Evolutionary conservation across 2,888 invertebrate genomes (phyloP).

Genomic region (Piscicola geometra): DNA sequence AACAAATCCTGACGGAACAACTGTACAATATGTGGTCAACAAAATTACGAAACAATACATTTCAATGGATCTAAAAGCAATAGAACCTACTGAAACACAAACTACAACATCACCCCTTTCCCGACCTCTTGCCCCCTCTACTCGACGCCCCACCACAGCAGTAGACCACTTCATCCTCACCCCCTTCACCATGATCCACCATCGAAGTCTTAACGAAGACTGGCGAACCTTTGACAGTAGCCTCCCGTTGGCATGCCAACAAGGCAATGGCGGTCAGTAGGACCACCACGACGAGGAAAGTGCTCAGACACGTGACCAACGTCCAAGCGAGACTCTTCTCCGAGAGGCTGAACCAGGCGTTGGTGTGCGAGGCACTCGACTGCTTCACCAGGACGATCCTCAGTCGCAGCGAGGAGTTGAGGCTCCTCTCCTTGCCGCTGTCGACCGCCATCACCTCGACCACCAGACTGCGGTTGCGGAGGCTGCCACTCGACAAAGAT

Average conservation of each 20-base stretch:
- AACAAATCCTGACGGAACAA: too few species aligned
- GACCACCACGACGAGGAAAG: conserved; percentile 27
- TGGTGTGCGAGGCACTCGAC: neutral
- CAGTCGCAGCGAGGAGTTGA: conserved; percentile 31
- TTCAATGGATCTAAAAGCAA: too few species aligned
- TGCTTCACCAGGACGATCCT: conserved; percentile 38
- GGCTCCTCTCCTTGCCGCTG: conserved; percentile 25
- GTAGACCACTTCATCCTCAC: too few species aligned
- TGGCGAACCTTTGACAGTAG: neutral
- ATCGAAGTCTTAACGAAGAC: too few species aligned
- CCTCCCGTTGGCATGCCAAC: conserved; percentile 18
- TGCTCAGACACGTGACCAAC: conserved; percentile 26
- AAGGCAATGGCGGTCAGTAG: conserved; percentile 33
- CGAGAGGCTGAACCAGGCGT: neutral
- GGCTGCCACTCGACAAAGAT: neutral
- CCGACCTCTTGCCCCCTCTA: too few species aligned
- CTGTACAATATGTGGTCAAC: too few species aligned
- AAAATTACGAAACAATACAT: too few species aligned
- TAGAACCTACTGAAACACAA: too few species aligned
- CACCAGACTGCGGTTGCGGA: conserved; percentile 31
- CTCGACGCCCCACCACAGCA: too few species aligned
- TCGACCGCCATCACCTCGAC: conserved; percentile 38
- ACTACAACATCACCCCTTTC: too few species aligned
- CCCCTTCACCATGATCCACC: too few species aligned
- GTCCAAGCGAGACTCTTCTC: conserved; percentile 25